Evolutionary conservation across 2,888 invertebrate genomes (phyloP), one percentile per base, ranked within the genome.

Genomic region (Entomobrya multifasciata): DNA sequence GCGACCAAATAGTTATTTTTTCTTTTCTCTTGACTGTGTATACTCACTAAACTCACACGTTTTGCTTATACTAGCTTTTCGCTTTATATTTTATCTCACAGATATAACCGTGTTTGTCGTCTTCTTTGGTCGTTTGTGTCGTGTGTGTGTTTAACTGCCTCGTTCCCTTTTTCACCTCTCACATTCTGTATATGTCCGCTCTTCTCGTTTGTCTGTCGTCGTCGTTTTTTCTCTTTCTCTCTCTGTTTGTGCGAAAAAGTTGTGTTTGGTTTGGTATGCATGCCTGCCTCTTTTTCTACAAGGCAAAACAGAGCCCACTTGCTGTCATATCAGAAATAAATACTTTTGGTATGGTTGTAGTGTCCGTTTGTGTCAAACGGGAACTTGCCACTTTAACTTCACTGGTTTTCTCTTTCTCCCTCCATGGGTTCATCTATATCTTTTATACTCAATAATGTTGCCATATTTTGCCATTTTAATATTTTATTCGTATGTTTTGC

Each of bases 1-100:
- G 84, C 20, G 44, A 74, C 82, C 74, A 82, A 82, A 82, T 82
- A 82, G 47, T 67, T 55, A 44, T 81, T 57, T 82, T 81, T 52
- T 74, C 15, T 55, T 5, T 49, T 13, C 49, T 49, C 49, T 15
- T 20, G 20, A 17, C 52, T 20, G 30, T 74, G 27, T 30, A 30
- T 30, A 6, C 36, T n/a, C n/a, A n/a, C n/a, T n/a, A 36, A 36
- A 8, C 36, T 36, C 36, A 20, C 49, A 52, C 17, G 49, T 52
- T 74, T 74, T 52, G 8, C 15, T 49, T 52, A 49, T 49, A 74
- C 27, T 15, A 17, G 13, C 10, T 70, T 13, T 20, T 25, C 3
- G 25, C 57, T 57, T 22, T 8, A 30, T 52, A 52, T 47, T 25
- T 70, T 47, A 65, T 15, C 10, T 36, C 8, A 6, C 36, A 36